These are phyloP conservation scores for Helicoverpa zea DNA, from an alignment of 1,140 invertebrate genomes.

Conservation along the genomic window DNA sequence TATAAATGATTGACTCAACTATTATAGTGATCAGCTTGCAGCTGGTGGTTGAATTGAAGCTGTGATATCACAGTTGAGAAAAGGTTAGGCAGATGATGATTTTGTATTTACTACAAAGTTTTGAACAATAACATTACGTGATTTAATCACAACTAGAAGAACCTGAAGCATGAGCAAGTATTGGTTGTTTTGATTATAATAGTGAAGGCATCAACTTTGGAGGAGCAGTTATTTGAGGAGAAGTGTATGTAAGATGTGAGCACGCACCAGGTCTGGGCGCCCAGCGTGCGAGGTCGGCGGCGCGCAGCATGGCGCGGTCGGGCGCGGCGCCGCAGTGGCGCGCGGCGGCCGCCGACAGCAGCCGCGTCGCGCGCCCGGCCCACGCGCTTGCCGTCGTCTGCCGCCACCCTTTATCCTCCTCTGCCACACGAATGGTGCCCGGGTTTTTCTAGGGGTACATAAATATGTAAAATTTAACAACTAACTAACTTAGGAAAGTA, in stretches of 20 bases:
- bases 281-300: conserved; percentile 89
- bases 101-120: too few relatives aligned
- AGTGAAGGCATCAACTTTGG: neutral
- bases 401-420: conserved; percentile 94
- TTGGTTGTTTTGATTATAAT: too few relatives aligned
- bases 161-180: too few relatives aligned
- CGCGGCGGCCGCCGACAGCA: conserved; percentile 92
- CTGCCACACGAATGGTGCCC: conserved; percentile 93
- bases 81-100: too few relatives aligned
- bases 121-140: too few relatives aligned
- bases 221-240: neutral
- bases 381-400: conserved; percentile 94
- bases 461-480: neutral
- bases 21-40: too few relatives aligned
- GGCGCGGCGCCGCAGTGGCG: conserved; percentile 92
- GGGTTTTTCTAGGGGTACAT: conserved; percentile 91
- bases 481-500: neutral
- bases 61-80: too few relatives aligned
- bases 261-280: conserved; percentile 46
- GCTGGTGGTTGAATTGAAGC: too few relatives aligned
- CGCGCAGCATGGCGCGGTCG: conserved; percentile 92
- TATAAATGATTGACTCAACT: too few relatives aligned
- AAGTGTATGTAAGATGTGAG: neutral
- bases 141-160: too few relatives aligned
- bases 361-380: conserved; percentile 88